Conservation (phyloP, 30 jellyfish, hydroid and myxozoan genomes). For the Catostylus mosaicus region DNA sequence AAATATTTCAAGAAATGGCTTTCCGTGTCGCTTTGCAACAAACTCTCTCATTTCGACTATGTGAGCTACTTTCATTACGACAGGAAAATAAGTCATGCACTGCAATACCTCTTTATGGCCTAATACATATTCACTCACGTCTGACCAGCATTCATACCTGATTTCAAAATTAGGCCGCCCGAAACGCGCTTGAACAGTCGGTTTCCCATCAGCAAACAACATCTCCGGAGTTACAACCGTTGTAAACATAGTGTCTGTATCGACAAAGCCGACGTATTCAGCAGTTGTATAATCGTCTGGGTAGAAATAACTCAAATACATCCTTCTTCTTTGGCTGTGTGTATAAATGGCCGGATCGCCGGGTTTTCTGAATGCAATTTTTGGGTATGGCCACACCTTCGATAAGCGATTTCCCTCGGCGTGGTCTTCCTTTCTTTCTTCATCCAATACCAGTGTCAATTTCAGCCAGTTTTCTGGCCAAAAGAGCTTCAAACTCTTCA, state of each 20-base stretch:
- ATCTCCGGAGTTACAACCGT: conserved; percentile 48
- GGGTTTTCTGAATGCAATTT: conserved; percentile 18
- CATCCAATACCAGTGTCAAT: conserved; percentile 29
- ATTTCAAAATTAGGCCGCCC: neutral
- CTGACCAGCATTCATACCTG: conserved; percentile 20
- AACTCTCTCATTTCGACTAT: conserved; percentile 29
- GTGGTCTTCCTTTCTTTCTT: conserved; percentile 46
- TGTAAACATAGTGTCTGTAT: conserved; percentile 37
- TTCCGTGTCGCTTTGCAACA: conserved; percentile 22
- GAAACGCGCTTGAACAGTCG: conserved; percentile 1
- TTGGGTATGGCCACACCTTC: conserved; percentile 43
- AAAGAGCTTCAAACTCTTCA: conserved; percentile 19
- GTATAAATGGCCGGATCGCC: conserved; percentile 9
- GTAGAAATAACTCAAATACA: conserved; percentile 40
- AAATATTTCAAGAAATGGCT: conserved; percentile 16
- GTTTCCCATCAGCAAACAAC: conserved; percentile 30
- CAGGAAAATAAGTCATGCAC: conserved; percentile 62
- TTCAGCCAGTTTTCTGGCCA: conserved; percentile 23
- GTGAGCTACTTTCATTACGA: conserved; percentile 31
- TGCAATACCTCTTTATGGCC: conserved; percentile 37
- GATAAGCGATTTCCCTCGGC: conserved; percentile 10
- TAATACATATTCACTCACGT: conserved; percentile 3
- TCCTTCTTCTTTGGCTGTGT: conserved; percentile 15
- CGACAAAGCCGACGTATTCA: neutral
- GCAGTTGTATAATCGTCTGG: conserved; percentile 19